These are phyloP conservation scores for Laothoe populi DNA, from an alignment of 2,888 invertebrate genomes.

Conservation along the genomic window DNA sequence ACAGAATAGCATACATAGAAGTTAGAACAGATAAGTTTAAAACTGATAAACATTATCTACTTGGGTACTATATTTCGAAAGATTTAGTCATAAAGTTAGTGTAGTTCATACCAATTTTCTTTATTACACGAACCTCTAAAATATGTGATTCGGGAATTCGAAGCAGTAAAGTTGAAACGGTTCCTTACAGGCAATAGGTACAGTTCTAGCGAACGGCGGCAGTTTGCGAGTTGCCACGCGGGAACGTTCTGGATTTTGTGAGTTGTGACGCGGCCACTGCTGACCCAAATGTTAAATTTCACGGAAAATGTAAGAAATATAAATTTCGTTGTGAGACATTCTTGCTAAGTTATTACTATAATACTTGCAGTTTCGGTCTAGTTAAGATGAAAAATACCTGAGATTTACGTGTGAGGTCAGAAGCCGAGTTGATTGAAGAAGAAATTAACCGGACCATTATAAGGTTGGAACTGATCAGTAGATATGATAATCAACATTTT, in stretches of 20 bases:
- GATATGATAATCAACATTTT: no score
- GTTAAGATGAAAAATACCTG: constrained; percentile 14
- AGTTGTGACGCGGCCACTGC: constrained; percentile 6
- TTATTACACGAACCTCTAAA: constrained; percentile 2
- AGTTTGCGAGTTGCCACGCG: neutral
- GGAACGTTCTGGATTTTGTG: neutral
- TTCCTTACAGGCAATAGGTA: neutral
- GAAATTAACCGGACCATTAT: no score
- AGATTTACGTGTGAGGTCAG: neutral
- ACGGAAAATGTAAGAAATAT: constrained; percentile 31
- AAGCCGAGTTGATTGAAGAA: neutral
- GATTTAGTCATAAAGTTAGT: neutral
- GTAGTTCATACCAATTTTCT: constrained; percentile 18
- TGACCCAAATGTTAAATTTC: constrained; percentile 33
- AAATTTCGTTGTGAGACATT: constrained; percentile 20
- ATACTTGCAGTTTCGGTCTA: neutral
- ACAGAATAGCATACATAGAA: no score
- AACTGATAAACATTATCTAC: no score
- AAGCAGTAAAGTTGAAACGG: neutral
- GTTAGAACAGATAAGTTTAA: no score
- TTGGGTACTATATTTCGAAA: neutral
- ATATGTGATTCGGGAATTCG: constrained; percentile 12
- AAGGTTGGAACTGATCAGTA: no score
- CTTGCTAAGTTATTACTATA: constrained; percentile 7
- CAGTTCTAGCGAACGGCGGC: neutral